These are phyloP conservation scores for Bradypodion ventrale DNA, from an alignment of 2,797 vertebrate genomes.

Conservation along the genomic window DNA sequence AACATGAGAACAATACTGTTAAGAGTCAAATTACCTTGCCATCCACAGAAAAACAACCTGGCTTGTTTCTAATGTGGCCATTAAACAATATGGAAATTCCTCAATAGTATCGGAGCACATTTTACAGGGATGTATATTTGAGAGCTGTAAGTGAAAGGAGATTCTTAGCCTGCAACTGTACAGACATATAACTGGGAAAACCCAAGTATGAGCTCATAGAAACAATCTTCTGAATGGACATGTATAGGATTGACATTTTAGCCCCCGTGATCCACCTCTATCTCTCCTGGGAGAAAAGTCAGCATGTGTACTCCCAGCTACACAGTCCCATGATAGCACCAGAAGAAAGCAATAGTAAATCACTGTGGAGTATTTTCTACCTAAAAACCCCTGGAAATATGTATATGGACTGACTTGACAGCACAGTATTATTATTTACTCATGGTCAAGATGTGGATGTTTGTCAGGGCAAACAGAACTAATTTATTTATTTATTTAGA, in stretches of 20 bases:
- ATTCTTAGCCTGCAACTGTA: background rate
- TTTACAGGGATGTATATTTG: background rate
- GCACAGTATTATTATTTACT: no score
- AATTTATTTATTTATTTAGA: no score
- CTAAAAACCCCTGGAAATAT: no score
- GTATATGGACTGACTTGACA: no score
- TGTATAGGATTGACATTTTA: background rate
- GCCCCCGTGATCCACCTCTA: no score
- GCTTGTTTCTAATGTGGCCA: background rate
- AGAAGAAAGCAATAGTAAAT: no score
- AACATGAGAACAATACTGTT: background rate
- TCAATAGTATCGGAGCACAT: background rate
- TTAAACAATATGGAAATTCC: fast-evolving
- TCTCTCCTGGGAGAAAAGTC: no score
- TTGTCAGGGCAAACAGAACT: no score
- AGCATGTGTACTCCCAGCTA: no score
- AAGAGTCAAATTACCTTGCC: background rate
- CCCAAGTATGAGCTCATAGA: background rate
- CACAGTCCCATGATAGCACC: no score
- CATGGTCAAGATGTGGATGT: no score
- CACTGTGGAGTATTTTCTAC: no score
- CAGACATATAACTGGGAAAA: background rate
- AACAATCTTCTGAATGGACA: background rate
- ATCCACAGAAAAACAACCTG: background rate
- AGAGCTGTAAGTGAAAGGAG: background rate